Conservation (phyloP, 92 coral and sea anemone genomes). For the Epizoanthus rinbou region DNA sequence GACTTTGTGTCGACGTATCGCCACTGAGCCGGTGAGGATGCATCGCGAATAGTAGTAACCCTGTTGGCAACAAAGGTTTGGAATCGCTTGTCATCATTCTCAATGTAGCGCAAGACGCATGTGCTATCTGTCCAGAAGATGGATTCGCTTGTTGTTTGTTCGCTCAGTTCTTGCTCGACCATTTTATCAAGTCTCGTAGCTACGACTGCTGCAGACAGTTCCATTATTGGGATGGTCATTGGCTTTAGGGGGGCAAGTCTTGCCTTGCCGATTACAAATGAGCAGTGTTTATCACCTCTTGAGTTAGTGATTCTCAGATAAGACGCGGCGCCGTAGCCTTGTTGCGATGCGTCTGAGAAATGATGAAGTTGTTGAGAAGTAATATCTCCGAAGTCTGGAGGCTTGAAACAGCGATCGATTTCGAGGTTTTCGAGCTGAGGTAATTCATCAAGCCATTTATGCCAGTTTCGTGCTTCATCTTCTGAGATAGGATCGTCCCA, state of each 20-base stretch:
- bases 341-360: conserved; percentile 24
- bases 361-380: conserved; percentile 17
- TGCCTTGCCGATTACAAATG: too few relatives aligned
- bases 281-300: too few relatives aligned
- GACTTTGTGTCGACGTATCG: conserved; percentile 58
- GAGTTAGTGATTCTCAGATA: conserved; percentile 13
- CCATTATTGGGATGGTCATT: too few relatives aligned
- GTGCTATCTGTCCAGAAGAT: too few relatives aligned
- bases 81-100: too few relatives aligned
- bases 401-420: conserved; percentile 37
- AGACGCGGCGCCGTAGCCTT: conserved; percentile 26
- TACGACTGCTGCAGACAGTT: too few relatives aligned
- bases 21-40: conserved; percentile 62
- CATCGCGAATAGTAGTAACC: conserved; percentile 57
- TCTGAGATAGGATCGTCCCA: conserved; percentile 47
- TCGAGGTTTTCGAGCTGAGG: conserved; percentile 9
- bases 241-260: too few relatives aligned
- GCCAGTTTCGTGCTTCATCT: background rate
- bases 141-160: too few relatives aligned
- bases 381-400: conserved; percentile 17
- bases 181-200: too few relatives aligned
- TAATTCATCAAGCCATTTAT: background rate
- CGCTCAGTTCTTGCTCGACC: too few relatives aligned
- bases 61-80: conserved; percentile 48
- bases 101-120: too few relatives aligned